Conservation (phyloP, 2,113 vertebrate species). For the Sorex fumeus region DNA sequence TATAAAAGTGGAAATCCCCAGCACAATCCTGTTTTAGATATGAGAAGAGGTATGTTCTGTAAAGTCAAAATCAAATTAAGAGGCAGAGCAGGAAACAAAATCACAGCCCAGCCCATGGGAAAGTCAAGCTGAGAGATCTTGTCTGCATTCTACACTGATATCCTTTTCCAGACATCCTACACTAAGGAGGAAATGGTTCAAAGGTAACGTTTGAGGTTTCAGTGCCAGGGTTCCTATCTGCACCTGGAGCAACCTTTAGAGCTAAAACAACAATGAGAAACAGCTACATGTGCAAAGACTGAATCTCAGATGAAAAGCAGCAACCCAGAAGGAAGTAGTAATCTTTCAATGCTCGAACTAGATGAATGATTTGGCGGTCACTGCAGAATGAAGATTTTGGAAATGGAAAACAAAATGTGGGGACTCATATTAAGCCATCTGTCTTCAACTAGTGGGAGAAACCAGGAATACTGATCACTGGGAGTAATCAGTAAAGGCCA, state of each 20-base stretch:
- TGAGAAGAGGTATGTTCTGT: neutral
- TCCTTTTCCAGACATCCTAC: neutral
- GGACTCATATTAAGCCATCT: neutral
- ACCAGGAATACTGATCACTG: neutral
- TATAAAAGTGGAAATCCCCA: neutral
- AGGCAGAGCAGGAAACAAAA: neutral
- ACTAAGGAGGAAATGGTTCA: neutral
- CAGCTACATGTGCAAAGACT: neutral
- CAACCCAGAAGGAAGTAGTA: neutral
- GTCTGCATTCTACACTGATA: neutral
- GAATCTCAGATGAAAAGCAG: neutral
- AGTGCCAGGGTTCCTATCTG: neutral
- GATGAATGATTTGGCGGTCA: neutral
- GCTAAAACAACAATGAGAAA: neutral
- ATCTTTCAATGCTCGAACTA: neutral
- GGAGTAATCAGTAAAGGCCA: neutral
- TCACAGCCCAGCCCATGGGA: neutral
- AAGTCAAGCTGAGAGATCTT: neutral
- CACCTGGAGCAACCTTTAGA: neutral
- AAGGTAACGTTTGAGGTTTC: neutral
- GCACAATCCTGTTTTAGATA: neutral
- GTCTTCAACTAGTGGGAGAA: neutral
- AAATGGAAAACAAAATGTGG: neutral
- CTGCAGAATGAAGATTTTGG: neutral
- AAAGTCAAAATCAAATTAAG: neutral